phyloP scores from a whole-genome alignment of 2,888 invertebrate species.

The Conus canariensis region DNA sequence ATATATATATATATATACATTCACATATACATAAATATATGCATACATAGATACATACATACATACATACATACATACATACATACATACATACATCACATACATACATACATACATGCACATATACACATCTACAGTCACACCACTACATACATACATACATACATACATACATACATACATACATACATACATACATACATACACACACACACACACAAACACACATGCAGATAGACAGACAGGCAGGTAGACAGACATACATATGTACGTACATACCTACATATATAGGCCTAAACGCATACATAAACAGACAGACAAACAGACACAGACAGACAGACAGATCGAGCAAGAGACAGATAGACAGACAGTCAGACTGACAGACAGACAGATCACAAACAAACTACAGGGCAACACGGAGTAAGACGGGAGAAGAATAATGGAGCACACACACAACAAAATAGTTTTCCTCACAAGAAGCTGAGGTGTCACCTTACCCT shows the following conservation, averaged over 20 bases:
- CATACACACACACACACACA: neutral
- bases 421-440: neutral
- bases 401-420: neutral
- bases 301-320: neutral
- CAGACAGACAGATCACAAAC: neutral
- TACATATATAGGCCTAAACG: neutral
- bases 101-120: neutral
- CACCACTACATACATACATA: neutral
- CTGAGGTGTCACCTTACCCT: no score
- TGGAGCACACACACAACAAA: neutral
- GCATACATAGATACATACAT: neutral
- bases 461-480: no score
- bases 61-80: no score
- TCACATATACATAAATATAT: no score
- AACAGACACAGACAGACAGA: neutral
- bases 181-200: neutral
- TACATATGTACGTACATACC: neutral
- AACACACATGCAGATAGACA: neutral
- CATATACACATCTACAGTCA: neutral
- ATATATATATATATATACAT: no score
- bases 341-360: neutral
- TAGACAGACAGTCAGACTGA: neutral
- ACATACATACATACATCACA: neutral
- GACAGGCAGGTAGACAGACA: neutral
- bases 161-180: neutral